These are phyloP conservation scores for Centrocercus urophasianus DNA, from an alignment of 2,113 vertebrate genomes.

Conservation along the genomic window DNA sequence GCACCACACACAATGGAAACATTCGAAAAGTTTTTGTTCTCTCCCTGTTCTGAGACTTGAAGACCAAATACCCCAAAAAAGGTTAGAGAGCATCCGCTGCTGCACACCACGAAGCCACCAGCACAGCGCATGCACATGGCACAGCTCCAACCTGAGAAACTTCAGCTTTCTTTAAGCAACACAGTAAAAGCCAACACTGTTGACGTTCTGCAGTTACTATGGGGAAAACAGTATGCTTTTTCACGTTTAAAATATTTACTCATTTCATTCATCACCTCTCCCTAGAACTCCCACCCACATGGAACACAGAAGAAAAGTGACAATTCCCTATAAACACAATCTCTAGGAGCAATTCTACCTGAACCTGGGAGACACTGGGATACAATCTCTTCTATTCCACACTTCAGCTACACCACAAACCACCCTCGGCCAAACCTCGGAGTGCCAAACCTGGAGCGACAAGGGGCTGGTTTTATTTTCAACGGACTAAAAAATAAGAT, in stretches of 20 bases:
- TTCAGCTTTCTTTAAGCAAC: neutral
- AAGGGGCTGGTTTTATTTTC: neutral
- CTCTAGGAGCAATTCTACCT: accelerated
- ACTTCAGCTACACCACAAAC: accelerated
- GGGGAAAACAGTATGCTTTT: neutral
- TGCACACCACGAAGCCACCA: accelerated
- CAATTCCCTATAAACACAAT: neutral
- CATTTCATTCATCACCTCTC: neutral
- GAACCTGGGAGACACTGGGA: neutral
- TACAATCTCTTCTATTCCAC: neutral
- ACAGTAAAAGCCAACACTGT: neutral
- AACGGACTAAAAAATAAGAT: neutral
- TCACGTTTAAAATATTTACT: neutral
- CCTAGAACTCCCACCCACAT: neutral
- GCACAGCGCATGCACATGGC: accelerated
- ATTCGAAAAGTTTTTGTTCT: neutral
- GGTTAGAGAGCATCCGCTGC: neutral
- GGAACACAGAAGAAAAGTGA: neutral
- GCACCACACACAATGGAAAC: accelerated
- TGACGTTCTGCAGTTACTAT: neutral
- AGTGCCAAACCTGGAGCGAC: accelerated
- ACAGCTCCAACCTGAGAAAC: neutral
- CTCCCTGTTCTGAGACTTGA: neutral
- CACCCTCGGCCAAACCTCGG: neutral
- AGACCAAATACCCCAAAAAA: neutral